These are phyloP conservation scores for Lagenorhynchus albirostris DNA, from an alignment of 2,113 vertebrate species.

Conservation along the genomic window DNA sequence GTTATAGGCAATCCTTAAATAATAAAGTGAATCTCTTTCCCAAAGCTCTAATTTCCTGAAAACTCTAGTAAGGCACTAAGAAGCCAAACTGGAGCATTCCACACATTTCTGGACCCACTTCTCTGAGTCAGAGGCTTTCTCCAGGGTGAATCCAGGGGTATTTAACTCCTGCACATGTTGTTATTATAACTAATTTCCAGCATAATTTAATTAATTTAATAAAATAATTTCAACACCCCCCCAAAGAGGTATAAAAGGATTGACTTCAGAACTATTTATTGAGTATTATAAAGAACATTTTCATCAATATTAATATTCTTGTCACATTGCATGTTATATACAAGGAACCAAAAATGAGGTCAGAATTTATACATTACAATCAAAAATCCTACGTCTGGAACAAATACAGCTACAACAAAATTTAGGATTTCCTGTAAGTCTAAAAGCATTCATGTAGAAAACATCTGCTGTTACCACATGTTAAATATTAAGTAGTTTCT, in stretches of 20 bases:
- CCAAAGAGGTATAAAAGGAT: background rate
- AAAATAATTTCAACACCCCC: background rate
- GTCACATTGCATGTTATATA: background rate
- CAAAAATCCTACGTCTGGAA: conserved; percentile 10
- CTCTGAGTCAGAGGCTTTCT: background rate
- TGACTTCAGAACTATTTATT: background rate
- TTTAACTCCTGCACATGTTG: background rate
- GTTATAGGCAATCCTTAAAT: background rate
- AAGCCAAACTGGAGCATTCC: conserved; percentile 16
- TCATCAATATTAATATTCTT: background rate
- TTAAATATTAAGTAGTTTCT: conserved; percentile 23
- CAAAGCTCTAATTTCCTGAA: conserved; percentile 55
- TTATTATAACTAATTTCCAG: background rate
- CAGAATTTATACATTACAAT: background rate
- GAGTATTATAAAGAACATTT: background rate
- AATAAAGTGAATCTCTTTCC: conserved; percentile 7
- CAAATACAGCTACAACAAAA: background rate
- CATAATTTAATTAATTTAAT: background rate
- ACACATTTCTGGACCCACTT: background rate
- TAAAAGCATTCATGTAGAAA: background rate
- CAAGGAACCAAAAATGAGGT: background rate
- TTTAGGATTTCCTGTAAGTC: background rate
- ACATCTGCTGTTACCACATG: background rate
- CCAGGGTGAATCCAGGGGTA: background rate
- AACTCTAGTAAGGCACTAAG: background rate